These are phyloP conservation scores for Sanderia malayensis DNA, from an alignment of 30 jellyfish, hydroid and myxozoan genomes.

Conservation along the genomic window DNA sequence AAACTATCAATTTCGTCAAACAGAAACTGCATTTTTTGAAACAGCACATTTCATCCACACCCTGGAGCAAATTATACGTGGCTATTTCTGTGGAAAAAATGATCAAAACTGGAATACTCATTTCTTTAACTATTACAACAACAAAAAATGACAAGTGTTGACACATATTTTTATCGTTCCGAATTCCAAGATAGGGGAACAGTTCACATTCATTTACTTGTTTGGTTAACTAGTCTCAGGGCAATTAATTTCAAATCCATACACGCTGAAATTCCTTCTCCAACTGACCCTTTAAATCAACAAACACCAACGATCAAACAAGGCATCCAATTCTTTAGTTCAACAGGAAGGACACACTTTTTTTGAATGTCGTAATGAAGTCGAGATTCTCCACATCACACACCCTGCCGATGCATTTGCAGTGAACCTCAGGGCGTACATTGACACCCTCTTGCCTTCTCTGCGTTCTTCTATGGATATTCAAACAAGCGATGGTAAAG, in stretches of 20 bases:
- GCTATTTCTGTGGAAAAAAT: slow-evolving; percentile 37
- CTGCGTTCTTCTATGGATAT: slow-evolving; percentile 16
- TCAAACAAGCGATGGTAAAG: slow-evolving; percentile 20
- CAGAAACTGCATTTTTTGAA: background rate
- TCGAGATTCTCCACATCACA: background rate
- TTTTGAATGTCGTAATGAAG: background rate
- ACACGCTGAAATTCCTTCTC: slow-evolving; percentile 11
- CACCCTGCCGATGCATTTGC: background rate
- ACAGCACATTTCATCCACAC: slow-evolving; percentile 11
- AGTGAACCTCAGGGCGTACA: background rate
- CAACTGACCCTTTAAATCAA: background rate
- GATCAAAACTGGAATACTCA: slow-evolving; percentile 16
- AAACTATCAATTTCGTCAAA: background rate
- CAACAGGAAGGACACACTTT: background rate
- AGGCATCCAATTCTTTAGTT: background rate
- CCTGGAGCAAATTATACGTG: slow-evolving; percentile 44
- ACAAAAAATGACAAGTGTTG: background rate
- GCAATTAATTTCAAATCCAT: background rate
- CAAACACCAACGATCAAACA: slow-evolving; percentile 10
- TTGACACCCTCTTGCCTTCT: background rate
- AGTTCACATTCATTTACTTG: slow-evolving; percentile 38
- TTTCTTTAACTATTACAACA: slow-evolving; percentile 8
- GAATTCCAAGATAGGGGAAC: slow-evolving; percentile 53
- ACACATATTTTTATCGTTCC: slow-evolving; percentile 27
- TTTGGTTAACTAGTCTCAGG: slow-evolving; percentile 14